Evolutionary conservation across 2,797 vertebrate genomes (phyloP).

Genomic region (Gymnothorax reevesii): DNA sequence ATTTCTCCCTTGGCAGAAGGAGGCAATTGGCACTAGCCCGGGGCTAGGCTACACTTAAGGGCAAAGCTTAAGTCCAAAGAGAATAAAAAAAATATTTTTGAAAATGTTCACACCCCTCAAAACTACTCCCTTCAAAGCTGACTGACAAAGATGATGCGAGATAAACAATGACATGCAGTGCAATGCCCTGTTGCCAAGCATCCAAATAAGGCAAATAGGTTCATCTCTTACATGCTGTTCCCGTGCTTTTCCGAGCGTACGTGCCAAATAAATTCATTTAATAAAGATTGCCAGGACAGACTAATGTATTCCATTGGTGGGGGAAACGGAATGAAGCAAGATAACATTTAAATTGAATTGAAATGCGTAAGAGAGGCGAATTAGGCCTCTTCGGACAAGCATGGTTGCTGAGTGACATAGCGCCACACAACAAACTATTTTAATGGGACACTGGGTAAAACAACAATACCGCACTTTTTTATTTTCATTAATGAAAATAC

Average conservation of each 20-base stretch:
- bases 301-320: not conserved
- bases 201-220: constrained; percentile 8
- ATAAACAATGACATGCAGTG: not conserved
- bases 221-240: not conserved
- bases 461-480: not conserved
- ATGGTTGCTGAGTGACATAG: not conserved
- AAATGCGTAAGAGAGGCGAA: not conserved
- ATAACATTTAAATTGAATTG: constrained; percentile 10
- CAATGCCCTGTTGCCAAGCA: not conserved
- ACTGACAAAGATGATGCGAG: not conserved
- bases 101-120: not conserved
- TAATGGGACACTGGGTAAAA: not conserved
- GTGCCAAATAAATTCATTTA: not conserved
- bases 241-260: not conserved
- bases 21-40: constrained; percentile 9
- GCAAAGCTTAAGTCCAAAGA: not conserved
- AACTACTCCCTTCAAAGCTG: not conserved
- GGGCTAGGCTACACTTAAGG: not conserved
- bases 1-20: constrained; percentile 10
- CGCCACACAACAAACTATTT: not conserved
- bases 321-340: not conserved
- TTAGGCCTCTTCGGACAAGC: not conserved
- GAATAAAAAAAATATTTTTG: not conserved
- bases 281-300: not conserved
- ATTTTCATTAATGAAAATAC: constrained; percentile 6